Base-by-base conservation (phyloP, 2,888 invertebrate genomes). In the Hydrotaea cyrtoneurina region DNA sequence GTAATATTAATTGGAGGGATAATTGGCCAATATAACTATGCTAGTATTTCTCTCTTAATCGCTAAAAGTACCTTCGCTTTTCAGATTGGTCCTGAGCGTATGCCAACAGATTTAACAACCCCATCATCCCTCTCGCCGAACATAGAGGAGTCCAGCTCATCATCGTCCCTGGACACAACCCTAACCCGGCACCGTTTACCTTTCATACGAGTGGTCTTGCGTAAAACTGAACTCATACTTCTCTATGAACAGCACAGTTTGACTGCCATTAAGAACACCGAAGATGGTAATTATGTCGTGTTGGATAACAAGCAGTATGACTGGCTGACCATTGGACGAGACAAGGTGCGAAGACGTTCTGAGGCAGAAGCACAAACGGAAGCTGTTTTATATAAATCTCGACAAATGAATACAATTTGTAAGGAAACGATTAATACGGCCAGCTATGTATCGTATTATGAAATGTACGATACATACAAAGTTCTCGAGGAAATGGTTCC, bases 381-480 rank as follows among this genome's bases (percentile, higher is more conserved):
- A 2, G 93, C 93, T 57, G 91, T 93, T 46, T 92, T 96, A 4
- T 93, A 93, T n/a, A 96, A 96, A 90, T 93, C 95, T 0, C 93
- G 96, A 10, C 93, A 94, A 81, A 95, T 95, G 0, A 93, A 94
- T 26, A 94, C 95, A 0, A 93, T 93, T 0, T 91, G 93, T 23
- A 93, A 93, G 0, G 91, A 92, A 76, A 94, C 93, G 77, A 93
- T 92, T 74, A 94, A 95, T 87, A 93, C 93, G 2, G 93, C 93
- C 0, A 93, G 94, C 0, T 96, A 95, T 88, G 96, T 96, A 0
- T 96, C 96, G 0, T 93, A 95, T 88, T 96, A 95, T 94, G 96
- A 96, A 87, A 96, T 96, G 94, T 94, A 94, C 88, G 96, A 96
- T 88, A 95, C 95, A 0, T 95, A 94, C 85, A 92, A 93, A 8